Evolutionary conservation across 1,140 invertebrate species (phyloP).

Genomic region (Neodiprion lecontei): DNA sequence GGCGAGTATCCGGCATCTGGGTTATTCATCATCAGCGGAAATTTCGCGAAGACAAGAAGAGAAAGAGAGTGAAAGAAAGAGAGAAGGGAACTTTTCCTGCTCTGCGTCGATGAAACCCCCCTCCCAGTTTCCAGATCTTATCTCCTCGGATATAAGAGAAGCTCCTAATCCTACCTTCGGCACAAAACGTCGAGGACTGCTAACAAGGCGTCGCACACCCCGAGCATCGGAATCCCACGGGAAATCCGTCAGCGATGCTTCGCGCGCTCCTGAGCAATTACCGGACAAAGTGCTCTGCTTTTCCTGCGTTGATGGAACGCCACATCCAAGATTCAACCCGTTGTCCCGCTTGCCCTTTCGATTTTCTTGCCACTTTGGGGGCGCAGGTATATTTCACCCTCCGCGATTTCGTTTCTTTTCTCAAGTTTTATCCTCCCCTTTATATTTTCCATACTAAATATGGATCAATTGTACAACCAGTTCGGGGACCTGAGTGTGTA

Average conservation of each 20-base stretch:
- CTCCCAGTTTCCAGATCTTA: neutral
- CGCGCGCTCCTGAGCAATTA: neutral
- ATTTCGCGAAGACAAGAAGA: too few relatives aligned
- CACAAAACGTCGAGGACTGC: neutral
- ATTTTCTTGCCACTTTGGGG: neutral
- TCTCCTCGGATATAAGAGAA: neutral
- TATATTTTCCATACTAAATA: too few relatives aligned
- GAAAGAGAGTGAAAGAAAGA: too few relatives aligned
- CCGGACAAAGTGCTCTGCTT: slow-evolving; percentile 1
- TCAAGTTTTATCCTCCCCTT: too few relatives aligned
- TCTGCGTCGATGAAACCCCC: too few relatives aligned
- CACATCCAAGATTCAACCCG: neutral
- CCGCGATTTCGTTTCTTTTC: too few relatives aligned
- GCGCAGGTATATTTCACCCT: too few relatives aligned
- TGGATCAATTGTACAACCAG: too few relatives aligned
- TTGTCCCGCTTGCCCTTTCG: neutral
- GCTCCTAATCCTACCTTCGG: neutral
- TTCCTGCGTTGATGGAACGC: neutral
- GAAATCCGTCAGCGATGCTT: neutral
- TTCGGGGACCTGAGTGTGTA: too few relatives aligned
- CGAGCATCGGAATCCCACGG: neutral
- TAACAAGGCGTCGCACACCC: neutral
- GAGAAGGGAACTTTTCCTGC: too few relatives aligned
- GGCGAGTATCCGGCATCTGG: too few relatives aligned
- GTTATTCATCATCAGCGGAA: too few relatives aligned